Conservation (phyloP, 2,113 vertebrate genomes). For the Pycnonotus jocosus region DNA sequence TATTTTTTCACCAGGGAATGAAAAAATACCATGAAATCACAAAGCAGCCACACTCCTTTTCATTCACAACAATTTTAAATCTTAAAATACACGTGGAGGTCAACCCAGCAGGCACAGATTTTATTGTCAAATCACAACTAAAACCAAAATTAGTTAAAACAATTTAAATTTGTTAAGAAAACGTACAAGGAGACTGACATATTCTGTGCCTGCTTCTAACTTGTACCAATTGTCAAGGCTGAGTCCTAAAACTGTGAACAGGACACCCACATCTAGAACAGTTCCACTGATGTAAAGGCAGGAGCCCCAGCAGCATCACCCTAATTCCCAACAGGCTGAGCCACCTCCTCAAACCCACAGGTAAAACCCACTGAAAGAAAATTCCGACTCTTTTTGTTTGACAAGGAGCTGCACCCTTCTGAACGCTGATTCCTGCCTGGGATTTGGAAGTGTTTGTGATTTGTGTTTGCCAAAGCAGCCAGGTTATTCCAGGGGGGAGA, state of each 20-base stretch:
- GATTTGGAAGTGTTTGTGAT: slow-evolving; percentile 19
- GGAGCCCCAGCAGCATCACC: background rate
- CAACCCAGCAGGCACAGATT: background rate
- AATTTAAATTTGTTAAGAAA: background rate
- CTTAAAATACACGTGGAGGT: background rate
- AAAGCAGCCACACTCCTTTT: background rate
- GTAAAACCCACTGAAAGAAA: slow-evolving; percentile 24
- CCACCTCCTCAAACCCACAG: slow-evolving; percentile 30
- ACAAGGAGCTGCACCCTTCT: background rate
- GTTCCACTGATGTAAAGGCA: background rate
- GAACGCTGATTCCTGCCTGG: background rate
- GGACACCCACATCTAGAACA: background rate
- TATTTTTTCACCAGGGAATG: background rate
- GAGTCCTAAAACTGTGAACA: slow-evolving; percentile 1
- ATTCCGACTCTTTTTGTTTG: background rate
- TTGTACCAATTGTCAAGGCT: background rate
- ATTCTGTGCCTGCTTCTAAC: background rate
- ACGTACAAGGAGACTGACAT: background rate
- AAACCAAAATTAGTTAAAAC: background rate
- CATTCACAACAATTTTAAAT: background rate
- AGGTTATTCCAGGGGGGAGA: background rate
- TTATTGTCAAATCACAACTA: background rate
- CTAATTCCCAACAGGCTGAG: background rate
- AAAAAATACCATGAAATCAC: background rate
- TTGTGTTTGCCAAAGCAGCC: slow-evolving; percentile 35